Evolutionary conservation across 2,888 invertebrate genomes (phyloP), one percentile per base, ranked within the genome.

Genomic region (Napeogenes inachia): DNA sequence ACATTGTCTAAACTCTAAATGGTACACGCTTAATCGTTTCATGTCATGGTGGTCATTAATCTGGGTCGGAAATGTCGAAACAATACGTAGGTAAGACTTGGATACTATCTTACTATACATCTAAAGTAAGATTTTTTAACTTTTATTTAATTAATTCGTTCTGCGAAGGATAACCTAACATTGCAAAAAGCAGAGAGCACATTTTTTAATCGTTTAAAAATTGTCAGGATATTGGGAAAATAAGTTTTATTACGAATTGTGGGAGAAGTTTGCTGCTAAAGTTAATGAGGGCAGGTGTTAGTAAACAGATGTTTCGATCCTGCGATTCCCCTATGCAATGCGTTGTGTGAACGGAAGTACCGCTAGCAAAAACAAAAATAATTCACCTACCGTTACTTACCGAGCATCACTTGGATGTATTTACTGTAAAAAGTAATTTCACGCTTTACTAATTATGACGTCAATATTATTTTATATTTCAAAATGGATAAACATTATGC

Each of bases 341-440:
- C 57, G 13, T 62, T 68, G 70, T 74, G 74, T 68, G 73, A 74
- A 68, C 71, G 74, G 74, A 74, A 67, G 65, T 62, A 57, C 57
- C 33, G 54, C 45, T 65, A 65, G 65, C 54, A 67, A 65, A 64
- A 67, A 67, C 50, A 42, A 50, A 42, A 38, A 47, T 59, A 59
- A 57, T 35, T 42, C 57, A 61, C 56, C 58, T 58, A 59, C 59
- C 59, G 47, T 59, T 13, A 66, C 56, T 30, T 55, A 13, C 38
- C 13, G 21, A 59, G 13, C 53, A 63, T 12, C 50, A 50, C 47
- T 35, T 56, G 13, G 47, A 59, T 45, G 53, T 45, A 5, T 53
- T 50, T 50, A 50, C 13, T 13, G 47, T 42, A 42, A 50, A 13
- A 50, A 21, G 13, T 50, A 50, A 42, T 42, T 42, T 42, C 42